Evolutionary conservation across 2,888 invertebrate genomes (phyloP), one percentile per base, ranked within the genome.

Genomic region (Empis stercorea): DNA sequence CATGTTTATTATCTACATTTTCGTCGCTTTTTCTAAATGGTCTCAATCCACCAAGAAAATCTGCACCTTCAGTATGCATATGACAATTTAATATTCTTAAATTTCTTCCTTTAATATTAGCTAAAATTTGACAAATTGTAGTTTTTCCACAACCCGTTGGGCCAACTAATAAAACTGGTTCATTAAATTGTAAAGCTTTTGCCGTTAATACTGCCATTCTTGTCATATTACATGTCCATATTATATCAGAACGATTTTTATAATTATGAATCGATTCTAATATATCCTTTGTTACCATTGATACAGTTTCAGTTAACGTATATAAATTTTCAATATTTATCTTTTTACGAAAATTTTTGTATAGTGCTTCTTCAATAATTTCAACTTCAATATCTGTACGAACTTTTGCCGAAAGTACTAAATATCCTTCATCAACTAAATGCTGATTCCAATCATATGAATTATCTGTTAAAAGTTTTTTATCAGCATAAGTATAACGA

Each of bases 61-160:
- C 99, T 0, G 96, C 85, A 55, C 95, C 92, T 69, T 99, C 99
- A 1, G 96, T 94, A 61, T 99, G 92, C 85, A 97, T 91, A 61
- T 99, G 99, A 69, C 99, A 99, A 69, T 97, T 99, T 2, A 97
- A 80, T 36, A 87, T 81, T 46, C 83, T 74, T 36, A 97, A 72
- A 46, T 78, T 69, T 46, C 80, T 80, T 2, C 73, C 66, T 51
- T 75, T 78, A 45, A 86, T 72, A 27, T 79, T 75, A 6, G 94
- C 84, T 44, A 91, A 74, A 15, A 95, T 73, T 71, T 97, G 92
- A 58, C 94, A 95, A 5, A 96, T 79, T 0, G 95, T 95, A 0
- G 97, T 97, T 73, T 97, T 97, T 1, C 97, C 97, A 62, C 95
- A 92, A 0, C 95, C 99, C 2, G 99, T 99, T 62, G 96, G 95